These are phyloP conservation scores for Hypercompe scribonia DNA, from an alignment of 2,888 invertebrate species.

Conservation along the genomic window DNA sequence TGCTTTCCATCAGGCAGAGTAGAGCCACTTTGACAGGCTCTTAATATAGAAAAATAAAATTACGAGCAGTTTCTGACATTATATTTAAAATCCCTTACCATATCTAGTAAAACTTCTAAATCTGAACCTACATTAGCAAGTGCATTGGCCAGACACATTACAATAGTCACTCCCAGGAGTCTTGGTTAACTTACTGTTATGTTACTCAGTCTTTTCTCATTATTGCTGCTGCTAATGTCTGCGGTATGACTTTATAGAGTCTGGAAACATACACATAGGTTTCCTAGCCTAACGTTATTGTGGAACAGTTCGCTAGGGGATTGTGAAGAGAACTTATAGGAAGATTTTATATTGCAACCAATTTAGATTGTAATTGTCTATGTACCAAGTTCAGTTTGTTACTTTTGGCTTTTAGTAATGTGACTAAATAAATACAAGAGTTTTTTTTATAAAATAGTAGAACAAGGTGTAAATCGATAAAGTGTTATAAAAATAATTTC, in stretches of 20 bases:
- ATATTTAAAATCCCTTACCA: constrained; percentile 2
- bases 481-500: too few species aligned
- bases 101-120: constrained; percentile 12
- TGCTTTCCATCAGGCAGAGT: too few species aligned
- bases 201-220: constrained; percentile 27
- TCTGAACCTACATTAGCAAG: constrained; percentile 19
- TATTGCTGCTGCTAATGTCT: constrained; percentile 31
- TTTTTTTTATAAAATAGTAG: not conserved
- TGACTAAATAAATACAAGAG: not conserved
- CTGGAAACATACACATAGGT: not conserved
- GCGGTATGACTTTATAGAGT: not conserved
- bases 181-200: constrained; percentile 32
- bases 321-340: not conserved
- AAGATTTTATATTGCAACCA: not conserved
- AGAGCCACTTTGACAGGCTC: too few species aligned
- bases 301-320: not conserved
- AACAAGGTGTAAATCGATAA: not conserved
- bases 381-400: not conserved
- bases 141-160: constrained; percentile 42
- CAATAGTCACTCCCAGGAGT: constrained; percentile 40
- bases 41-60: too few species aligned
- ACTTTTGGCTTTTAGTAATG: not conserved
- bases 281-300: not conserved
- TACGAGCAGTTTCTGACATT: too few species aligned
- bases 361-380: not conserved